These are phyloP conservation scores for Tenthredo notha DNA, from an alignment of 2,888 invertebrate genomes.

Conservation along the genomic window DNA sequence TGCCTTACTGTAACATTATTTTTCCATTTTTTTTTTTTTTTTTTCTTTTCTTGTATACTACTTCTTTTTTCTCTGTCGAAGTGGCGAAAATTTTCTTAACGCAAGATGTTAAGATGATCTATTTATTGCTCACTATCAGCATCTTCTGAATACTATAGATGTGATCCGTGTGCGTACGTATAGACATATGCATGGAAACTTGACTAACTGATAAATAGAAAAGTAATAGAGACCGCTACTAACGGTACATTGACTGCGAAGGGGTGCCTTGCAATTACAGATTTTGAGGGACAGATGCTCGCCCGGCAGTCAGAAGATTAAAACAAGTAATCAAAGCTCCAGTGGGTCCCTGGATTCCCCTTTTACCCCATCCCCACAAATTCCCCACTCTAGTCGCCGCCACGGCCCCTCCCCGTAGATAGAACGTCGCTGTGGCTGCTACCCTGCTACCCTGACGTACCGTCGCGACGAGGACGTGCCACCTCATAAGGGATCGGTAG, in stretches of 20 bases:
- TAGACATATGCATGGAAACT: neutral
- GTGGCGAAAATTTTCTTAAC: too few species aligned
- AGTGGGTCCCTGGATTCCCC: constrained; percentile 64
- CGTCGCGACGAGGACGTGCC: constrained; percentile 9
- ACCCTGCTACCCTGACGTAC: constrained; percentile 32
- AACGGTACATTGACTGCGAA: constrained; percentile 58
- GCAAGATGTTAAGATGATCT: too few species aligned
- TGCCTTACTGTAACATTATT: too few species aligned
- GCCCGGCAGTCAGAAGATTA: constrained; percentile 78
- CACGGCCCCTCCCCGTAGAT: constrained; percentile 57
- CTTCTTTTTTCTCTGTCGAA: too few species aligned
- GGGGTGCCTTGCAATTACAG: constrained; percentile 75
- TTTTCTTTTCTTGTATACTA: too few species aligned
- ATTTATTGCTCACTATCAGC: too few species aligned
- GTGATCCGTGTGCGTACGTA: neutral
- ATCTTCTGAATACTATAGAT: too few species aligned
- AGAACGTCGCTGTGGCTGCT: constrained; percentile 38
- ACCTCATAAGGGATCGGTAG: constrained; percentile 36
- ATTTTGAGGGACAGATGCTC: constrained; percentile 78
- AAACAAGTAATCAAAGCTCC: constrained; percentile 78
- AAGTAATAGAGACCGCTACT: constrained; percentile 49
- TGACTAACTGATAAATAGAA: constrained; percentile 35
- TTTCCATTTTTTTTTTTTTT: too few species aligned
- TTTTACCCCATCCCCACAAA: constrained; percentile 57
- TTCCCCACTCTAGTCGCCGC: constrained; percentile 57